Percentiles rank a stretch among this genome's conserved stretches.
phyloP scores from a whole-genome alignment of 2,888 invertebrate genomes.

The Eilema sororculum region DNA sequence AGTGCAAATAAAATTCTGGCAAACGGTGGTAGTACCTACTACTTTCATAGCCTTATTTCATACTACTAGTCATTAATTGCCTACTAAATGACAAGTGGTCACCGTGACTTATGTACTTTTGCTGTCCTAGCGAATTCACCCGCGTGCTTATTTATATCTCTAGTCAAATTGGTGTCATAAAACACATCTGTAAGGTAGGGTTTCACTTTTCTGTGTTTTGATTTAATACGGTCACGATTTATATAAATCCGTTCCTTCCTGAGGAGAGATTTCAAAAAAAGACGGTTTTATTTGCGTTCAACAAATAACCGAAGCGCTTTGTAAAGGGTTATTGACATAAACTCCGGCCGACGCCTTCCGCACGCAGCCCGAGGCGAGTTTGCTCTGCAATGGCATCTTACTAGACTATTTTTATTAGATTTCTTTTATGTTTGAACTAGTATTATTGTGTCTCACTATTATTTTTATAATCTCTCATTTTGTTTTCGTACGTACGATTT shows the following conservation, averaged over 20 bases:
- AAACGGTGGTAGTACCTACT: no score
- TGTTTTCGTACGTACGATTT: no score
- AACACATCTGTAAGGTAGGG: background rate
- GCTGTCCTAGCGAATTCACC: no score
- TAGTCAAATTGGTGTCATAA: background rate
- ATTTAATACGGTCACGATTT: background rate
- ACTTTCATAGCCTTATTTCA: no score
- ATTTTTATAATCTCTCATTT: background rate
- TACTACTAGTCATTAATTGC: no score
- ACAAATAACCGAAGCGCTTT: slow-evolving; percentile 27
- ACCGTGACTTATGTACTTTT: background rate
- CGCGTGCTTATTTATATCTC: background rate
- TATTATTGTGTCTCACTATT: background rate
- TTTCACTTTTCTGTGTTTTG: background rate
- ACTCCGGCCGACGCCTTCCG: slow-evolving; percentile 13
- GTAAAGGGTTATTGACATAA: slow-evolving; percentile 25
- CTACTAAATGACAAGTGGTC: no score
- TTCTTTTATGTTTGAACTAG: background rate
- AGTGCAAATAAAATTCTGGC: no score
- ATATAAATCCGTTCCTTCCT: background rate
- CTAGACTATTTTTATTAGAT: slow-evolving; percentile 3
- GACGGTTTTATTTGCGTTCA: slow-evolving; percentile 37
- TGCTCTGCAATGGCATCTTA: slow-evolving; percentile 7
- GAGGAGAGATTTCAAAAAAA: slow-evolving; percentile 27
- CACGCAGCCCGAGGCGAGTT: background rate